phyloP scores from a whole-genome alignment of 2,113 vertebrate genomes.

The Corythornis vintsioides region DNA sequence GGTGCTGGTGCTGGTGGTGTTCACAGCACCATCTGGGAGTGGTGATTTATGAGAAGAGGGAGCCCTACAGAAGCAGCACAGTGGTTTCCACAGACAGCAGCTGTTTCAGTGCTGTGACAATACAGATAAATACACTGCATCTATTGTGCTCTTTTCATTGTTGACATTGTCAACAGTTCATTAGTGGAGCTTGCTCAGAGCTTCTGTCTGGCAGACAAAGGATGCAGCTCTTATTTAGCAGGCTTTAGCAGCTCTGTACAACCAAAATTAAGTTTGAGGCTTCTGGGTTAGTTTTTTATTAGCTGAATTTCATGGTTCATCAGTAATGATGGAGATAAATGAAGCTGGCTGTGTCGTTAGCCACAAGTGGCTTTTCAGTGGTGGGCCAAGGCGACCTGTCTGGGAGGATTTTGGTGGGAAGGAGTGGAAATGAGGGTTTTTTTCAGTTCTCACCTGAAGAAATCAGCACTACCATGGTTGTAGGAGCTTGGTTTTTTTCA shows the following conservation, averaged over 20 bases:
- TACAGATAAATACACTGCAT: constrained; percentile 53
- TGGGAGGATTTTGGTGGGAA: background rate
- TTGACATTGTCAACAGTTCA: constrained; percentile 68
- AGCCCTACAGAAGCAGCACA: background rate
- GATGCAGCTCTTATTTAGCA: background rate
- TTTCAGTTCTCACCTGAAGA: background rate
- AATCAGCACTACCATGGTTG: background rate
- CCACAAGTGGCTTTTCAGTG: background rate
- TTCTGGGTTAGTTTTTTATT: constrained; percentile 27
- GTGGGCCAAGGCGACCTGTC: background rate
- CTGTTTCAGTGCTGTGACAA: constrained; percentile 39
- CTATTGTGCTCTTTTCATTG: constrained; percentile 61
- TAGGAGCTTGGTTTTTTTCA: background rate
- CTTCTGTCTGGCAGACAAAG: constrained; percentile 24
- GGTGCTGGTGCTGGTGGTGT: background rate
- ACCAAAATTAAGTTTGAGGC: constrained; percentile 32
- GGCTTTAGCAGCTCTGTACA: background rate
- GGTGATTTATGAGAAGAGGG: constrained; percentile 27
- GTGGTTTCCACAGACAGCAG: constrained; percentile 53
- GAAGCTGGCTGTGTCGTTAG: background rate
- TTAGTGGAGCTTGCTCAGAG: constrained; percentile 57
- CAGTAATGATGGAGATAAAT: background rate
- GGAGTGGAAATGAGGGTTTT: background rate
- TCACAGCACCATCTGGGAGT: constrained; percentile 31
- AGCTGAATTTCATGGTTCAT: constrained; percentile 27